These are phyloP conservation scores for Drosophila pseudoobscura DNA, from an alignment of 1,140 invertebrate species.

Conservation along the genomic window DNA sequence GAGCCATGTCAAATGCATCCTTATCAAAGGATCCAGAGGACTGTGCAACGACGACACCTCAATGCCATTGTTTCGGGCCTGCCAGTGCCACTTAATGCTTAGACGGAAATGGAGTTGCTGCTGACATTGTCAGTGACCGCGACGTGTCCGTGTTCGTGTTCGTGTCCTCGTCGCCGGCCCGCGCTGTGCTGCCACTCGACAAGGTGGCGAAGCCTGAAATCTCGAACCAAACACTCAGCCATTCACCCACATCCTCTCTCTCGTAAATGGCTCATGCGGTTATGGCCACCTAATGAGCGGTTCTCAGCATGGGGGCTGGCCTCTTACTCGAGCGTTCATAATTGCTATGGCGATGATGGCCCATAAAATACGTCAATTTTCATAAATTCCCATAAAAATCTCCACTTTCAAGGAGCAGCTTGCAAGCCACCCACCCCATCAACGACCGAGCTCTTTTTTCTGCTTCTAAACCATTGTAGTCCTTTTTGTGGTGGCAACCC, in stretches of 20 bases:
- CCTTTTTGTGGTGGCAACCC: too few species aligned
- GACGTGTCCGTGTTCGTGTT: slow-evolving; percentile 11
- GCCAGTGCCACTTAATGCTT: slow-evolving; percentile 24
- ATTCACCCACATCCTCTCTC: slow-evolving; percentile 2
- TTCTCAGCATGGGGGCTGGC: slow-evolving; percentile 18
- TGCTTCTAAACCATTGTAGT: too few species aligned
- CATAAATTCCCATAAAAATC: slow-evolving; percentile 63
- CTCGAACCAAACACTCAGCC: background rate
- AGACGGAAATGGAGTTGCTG: slow-evolving; percentile 32
- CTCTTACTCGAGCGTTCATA: slow-evolving; percentile 35
- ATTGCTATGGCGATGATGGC: slow-evolving; percentile 62
- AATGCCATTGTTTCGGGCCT: slow-evolving; percentile 42
- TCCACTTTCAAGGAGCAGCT: slow-evolving; percentile 9
- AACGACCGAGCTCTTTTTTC: too few species aligned
- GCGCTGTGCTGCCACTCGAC: slow-evolving; percentile 6
- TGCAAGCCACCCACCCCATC: too few species aligned
- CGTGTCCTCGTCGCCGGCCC: background rate
- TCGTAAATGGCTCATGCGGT: slow-evolving; percentile 8
- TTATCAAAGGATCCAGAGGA: slow-evolving; percentile 32
- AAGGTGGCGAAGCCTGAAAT: slow-evolving; percentile 4
- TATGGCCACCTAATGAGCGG: slow-evolving; percentile 23
- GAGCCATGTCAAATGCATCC: slow-evolving; percentile 35
- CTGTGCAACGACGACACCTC: slow-evolving; percentile 33
- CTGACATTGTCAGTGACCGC: slow-evolving; percentile 57
- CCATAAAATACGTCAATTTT: slow-evolving; percentile 72